phyloP scores from a whole-genome alignment of 2,888 invertebrate genomes.

The Lydus trimaculatus region DNA sequence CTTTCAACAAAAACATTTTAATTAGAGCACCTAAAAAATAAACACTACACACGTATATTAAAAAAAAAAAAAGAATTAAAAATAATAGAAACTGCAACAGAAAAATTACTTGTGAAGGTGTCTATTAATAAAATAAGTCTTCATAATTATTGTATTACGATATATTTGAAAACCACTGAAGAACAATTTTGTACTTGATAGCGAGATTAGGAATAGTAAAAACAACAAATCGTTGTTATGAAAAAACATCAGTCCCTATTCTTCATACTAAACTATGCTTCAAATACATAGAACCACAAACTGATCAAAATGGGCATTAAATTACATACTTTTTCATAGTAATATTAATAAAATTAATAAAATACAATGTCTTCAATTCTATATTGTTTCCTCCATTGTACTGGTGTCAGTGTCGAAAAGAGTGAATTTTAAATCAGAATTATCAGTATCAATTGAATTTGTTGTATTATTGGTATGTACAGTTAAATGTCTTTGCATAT shows the following conservation, averaged over 20 bases:
- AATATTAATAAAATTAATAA: neutral
- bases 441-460: neutral
- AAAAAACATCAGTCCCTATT: neutral
- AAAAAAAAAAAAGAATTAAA: neutral
- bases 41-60: slow-evolving; percentile 2
- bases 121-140: neutral
- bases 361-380: neutral
- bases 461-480: slow-evolving; percentile 38
- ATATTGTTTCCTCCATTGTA: slow-evolving; percentile 13
- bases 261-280: neutral
- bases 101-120: neutral
- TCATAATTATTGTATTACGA: neutral
- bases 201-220: too few species aligned
- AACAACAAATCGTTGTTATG: neutral
- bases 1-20: slow-evolving; percentile 19
- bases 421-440: neutral
- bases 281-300: neutral
- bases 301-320: neutral
- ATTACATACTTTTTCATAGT: too few species aligned
- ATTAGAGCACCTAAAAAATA: slow-evolving; percentile 13
- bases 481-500: slow-evolving; percentile 49
- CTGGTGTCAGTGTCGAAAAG: slow-evolving; percentile 18
- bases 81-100: neutral
- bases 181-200: neutral
- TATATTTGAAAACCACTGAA: neutral